These are phyloP conservation scores for Leptinotarsa texana DNA, from an alignment of 1,140 invertebrate species.

Conservation along the genomic window DNA sequence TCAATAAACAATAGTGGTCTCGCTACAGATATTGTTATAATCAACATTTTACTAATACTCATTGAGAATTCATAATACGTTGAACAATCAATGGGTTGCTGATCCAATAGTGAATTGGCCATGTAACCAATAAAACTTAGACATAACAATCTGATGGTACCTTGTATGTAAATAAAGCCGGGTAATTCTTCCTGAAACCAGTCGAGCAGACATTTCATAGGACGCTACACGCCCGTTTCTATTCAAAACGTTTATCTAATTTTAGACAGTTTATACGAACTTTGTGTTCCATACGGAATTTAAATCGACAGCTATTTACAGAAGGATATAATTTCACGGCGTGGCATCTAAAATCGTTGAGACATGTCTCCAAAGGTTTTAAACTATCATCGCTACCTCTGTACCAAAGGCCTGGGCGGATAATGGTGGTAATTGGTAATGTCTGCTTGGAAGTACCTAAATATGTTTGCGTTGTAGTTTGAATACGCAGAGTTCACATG, in stretches of 20 bases:
- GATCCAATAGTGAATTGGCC: too few relatives aligned
- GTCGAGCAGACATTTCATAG: neutral
- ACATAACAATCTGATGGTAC: neutral
- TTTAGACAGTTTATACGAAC: conserved; percentile 27
- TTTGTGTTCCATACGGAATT: conserved; percentile 20
- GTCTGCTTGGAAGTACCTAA: neutral
- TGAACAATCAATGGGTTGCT: too few relatives aligned
- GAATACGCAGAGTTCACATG: neutral
- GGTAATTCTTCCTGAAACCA: neutral
- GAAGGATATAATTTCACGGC: conserved; percentile 19
- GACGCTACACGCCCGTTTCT: neutral
- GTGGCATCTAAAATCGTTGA: conserved; percentile 18
- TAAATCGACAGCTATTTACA: conserved; percentile 21
- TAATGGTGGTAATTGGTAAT: neutral
- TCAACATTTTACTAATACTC: too few relatives aligned
- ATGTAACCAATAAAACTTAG: neutral
- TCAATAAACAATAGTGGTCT: too few relatives aligned
- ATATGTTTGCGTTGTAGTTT: neutral
- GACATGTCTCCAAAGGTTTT: conserved; percentile 7
- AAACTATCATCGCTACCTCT: neutral
- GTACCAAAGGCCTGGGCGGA: neutral
- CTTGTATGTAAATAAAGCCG: neutral
- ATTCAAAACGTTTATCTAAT: conserved; percentile 2
- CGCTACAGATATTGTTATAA: too few relatives aligned
- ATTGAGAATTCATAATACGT: too few relatives aligned